Conservation (phyloP, 2,888 invertebrate genomes). For the Pterobdella sp. region DNA sequence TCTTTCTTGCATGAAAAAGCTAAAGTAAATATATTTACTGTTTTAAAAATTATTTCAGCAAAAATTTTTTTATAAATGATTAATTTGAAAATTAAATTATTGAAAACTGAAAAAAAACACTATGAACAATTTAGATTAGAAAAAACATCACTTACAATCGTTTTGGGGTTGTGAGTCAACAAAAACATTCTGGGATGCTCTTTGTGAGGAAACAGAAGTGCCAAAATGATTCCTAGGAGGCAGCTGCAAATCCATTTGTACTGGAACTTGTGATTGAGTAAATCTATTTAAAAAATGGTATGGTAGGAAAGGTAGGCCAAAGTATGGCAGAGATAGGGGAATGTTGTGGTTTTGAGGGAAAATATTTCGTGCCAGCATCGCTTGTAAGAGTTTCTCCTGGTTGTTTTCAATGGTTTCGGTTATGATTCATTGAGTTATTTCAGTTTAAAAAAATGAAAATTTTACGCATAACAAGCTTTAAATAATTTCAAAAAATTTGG, state of each 20-base stretch:
- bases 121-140: neutral
- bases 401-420: neutral
- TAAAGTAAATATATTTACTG: neutral
- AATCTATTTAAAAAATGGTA: slow-evolving; percentile 14
- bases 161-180: neutral
- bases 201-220: neutral
- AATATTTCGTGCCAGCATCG: slow-evolving; percentile 29
- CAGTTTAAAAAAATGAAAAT: neutral
- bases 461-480: neutral
- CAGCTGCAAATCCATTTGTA: neutral
- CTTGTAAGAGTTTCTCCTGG: slow-evolving; percentile 31
- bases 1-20: slow-evolving; percentile 1
- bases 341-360: slow-evolving; percentile 25
- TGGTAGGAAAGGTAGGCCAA: slow-evolving; percentile 45
- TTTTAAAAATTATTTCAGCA: neutral
- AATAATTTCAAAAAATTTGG: neutral
- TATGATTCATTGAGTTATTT: neutral
- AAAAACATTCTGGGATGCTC: neutral
- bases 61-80: neutral
- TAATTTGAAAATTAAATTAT: neutral
- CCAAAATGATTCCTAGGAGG: neutral
- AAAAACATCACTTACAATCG: neutral
- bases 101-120: neutral
- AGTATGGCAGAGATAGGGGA: slow-evolving; percentile 53
- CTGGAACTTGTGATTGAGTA: neutral